Evolutionary conservation across 2,797 vertebrate species (phyloP), one percentile per base, ranked within the genome.

Genomic region (Microctenopoma steveboyesi): DNA sequence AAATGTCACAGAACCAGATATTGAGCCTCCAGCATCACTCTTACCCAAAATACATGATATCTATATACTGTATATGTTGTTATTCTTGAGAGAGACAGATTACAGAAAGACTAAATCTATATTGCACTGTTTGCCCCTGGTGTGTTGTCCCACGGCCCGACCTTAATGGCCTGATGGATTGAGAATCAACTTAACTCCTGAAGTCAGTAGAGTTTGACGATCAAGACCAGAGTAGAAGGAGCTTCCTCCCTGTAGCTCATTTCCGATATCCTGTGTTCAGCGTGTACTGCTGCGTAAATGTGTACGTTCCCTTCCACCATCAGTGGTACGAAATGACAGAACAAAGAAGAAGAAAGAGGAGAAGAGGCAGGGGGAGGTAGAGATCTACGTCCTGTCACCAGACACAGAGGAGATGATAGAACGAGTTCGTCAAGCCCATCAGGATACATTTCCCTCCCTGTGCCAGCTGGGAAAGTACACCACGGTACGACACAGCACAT

Each of bases 391-490:
- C 15, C 85, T 99, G 86, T 97, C 95, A 0, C 94, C 96, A 0
- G 97, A 98, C 83, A 97, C 95, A 0, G 96, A 97, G 92, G 93
- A 95, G 87, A 97, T 98, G 87, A 97, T 99, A 0, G 97, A 97
- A 83, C 93, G 95, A 64, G 96, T 99, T 63, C 95, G 96, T 62
- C 96, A 94, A 47, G 97, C 97, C 0, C 97, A 98, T 73, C 95
- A 97, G 91, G 96, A 96, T 50, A 99, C 97, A 15, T 98, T 98
- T 86, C 97, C 97, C 0, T 96, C 97, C 0, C 95, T 99, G 59
- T 95, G 96, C 83, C 97, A 98, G 91, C 95, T 99, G 62, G 97
- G 97, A 63, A 99, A 98, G 87, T 98, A 98, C 92, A 98, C 96
- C 88, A 98, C 96, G 93, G 96, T 97, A 35, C 37, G 25, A 4